phyloP scores from a whole-genome alignment of 2,888 invertebrate genomes.

The Eristalis intricaria region DNA sequence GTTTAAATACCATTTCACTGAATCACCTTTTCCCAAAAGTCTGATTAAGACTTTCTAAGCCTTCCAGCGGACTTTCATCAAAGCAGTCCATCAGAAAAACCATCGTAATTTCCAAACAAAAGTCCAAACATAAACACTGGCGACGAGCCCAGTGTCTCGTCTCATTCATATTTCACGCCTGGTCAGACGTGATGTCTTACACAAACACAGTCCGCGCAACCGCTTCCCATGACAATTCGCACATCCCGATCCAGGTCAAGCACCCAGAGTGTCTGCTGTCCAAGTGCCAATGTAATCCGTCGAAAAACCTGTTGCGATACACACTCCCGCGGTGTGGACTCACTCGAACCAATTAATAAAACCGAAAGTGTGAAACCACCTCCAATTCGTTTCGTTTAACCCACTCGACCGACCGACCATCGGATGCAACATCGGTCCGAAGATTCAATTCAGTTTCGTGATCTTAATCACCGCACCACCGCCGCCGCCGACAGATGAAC shows the following conservation, averaged over 20 bases:
- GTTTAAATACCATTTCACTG: too few relatives aligned
- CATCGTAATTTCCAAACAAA: too few relatives aligned
- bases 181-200: too few relatives aligned
- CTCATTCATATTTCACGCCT: too few relatives aligned
- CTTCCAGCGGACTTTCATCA: too few relatives aligned
- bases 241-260: neutral
- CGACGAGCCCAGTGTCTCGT: too few relatives aligned
- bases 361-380: conserved; percentile 11
- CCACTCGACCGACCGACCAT: neutral
- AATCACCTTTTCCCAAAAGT: too few relatives aligned
- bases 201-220: neutral
- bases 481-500: neutral
- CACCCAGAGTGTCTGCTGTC: neutral
- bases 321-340: too few relatives aligned
- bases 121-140: too few relatives aligned
- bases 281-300: neutral
- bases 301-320: neutral
- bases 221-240: neutral
- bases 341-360: conserved; percentile 16
- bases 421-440: neutral
- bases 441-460: conserved; percentile 23
- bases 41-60: too few relatives aligned
- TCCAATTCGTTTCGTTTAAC: conserved; percentile 10
- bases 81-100: too few relatives aligned
- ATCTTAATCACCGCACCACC: conserved; percentile 28